Percentiles rank a stretch among this genome's conserved stretches.
Conservation (phyloP, 1,140 invertebrate species). For the Apis laboriosa region DNA sequence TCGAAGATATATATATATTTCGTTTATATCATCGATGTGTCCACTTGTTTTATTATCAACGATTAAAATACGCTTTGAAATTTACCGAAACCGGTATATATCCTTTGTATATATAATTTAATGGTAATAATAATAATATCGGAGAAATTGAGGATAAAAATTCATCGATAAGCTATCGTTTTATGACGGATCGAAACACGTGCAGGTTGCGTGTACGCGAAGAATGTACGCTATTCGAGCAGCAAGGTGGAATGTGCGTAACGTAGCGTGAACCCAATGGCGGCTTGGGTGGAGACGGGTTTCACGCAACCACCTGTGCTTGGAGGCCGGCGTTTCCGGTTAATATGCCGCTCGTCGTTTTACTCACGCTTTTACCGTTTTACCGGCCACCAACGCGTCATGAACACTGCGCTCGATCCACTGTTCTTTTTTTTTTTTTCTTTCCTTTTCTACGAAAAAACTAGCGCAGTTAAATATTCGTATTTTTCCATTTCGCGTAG, state of each 20-base stretch:
- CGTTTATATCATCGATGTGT: too few species aligned
- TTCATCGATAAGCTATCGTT: not conserved
- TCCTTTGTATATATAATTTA: not conserved
- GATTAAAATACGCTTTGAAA: too few species aligned
- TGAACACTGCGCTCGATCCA: not conserved
- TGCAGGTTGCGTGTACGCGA: conserved; percentile 1
- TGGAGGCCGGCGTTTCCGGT: conserved; percentile 37
- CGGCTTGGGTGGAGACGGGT: conserved; percentile 34
- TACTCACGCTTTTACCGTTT: conserved; percentile 23
- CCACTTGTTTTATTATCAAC: too few species aligned
- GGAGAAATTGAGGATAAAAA: not conserved
- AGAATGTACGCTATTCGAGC: conserved; percentile 28
- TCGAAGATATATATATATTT: not conserved
- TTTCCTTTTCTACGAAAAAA: too few species aligned
- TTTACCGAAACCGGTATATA: not conserved
- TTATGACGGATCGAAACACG: not conserved
- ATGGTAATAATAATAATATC: too few species aligned
- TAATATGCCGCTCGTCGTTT: conserved; percentile 8
- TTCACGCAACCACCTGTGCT: conserved; percentile 42
- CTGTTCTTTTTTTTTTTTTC: too few species aligned
- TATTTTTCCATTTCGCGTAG: not conserved
- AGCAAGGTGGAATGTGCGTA: conserved; percentile 55
- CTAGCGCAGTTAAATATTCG: not conserved
- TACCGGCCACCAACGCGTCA: not conserved
- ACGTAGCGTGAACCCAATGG: conserved; percentile 55